A percentile compares a stretch with the other conserved stretches of the same genome.
Evolutionary conservation across 2,797 vertebrate species (phyloP).

Genomic region (Gadopsis bispinosus): DNA sequence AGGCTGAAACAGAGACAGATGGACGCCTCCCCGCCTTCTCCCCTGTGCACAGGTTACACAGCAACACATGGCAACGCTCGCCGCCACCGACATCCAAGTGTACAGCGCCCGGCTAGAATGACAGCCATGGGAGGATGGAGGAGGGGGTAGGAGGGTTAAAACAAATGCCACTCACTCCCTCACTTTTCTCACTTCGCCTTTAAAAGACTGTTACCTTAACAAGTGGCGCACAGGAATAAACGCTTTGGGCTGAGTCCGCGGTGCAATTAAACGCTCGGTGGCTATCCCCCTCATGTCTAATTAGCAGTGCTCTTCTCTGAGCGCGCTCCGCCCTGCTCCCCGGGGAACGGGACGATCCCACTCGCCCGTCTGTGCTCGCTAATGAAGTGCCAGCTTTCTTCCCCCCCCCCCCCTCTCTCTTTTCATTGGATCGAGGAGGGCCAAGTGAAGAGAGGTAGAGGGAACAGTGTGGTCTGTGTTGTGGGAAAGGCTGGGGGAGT

Average conservation of each 20-base stretch:
- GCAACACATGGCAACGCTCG: slow-evolving; percentile 75
- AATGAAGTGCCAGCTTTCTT: slow-evolving; percentile 79
- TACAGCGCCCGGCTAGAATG: slow-evolving; percentile 75
- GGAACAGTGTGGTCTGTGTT: slow-evolving; percentile 56
- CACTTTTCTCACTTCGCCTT: slow-evolving; percentile 84
- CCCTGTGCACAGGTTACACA: slow-evolving; percentile 74
- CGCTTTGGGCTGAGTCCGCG: slow-evolving; percentile 78
- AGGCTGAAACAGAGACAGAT: slow-evolving; percentile 73
- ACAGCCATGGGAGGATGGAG: slow-evolving; percentile 59
- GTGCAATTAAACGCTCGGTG: slow-evolving; percentile 83
- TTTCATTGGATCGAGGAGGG: slow-evolving; percentile 44
- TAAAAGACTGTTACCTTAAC: slow-evolving; percentile 88
- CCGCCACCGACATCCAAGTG: slow-evolving; percentile 79
- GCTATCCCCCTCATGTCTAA: slow-evolving; percentile 83
- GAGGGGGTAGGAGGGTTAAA: slow-evolving; percentile 34
- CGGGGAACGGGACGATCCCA: slow-evolving; percentile 80
- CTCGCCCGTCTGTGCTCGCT: slow-evolving; percentile 81
- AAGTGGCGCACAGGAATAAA: slow-evolving; percentile 80
- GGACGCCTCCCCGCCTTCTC: slow-evolving; percentile 63
- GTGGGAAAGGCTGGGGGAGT: slow-evolving; percentile 63
- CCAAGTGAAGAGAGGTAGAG: slow-evolving; percentile 60
- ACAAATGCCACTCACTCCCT: slow-evolving; percentile 77
- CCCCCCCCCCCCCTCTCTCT: neutral
- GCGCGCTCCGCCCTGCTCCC: slow-evolving; percentile 71
- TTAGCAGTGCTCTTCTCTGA: slow-evolving; percentile 83